A percentile compares a stretch with the other conserved stretches of the same genome.
These are phyloP conservation scores for Eremobia ochroleuca DNA, from an alignment of 2,888 invertebrate species.

Conservation along the genomic window DNA sequence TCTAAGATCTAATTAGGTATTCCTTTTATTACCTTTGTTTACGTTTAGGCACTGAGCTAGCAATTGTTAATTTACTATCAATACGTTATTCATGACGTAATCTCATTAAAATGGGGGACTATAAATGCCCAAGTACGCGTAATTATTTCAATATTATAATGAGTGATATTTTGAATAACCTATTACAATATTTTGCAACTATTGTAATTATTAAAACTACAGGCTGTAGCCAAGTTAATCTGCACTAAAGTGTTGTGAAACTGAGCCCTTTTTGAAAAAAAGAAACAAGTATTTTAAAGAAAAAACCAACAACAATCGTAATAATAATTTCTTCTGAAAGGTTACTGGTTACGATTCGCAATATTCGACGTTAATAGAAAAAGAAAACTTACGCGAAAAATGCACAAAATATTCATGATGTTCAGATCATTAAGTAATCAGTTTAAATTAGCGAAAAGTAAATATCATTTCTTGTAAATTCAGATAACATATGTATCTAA, in stretches of 20 bases:
- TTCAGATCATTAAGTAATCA: constrained; percentile 43
- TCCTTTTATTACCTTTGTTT: constrained; percentile 20
- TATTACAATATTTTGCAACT: not conserved
- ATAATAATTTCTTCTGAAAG: not conserved
- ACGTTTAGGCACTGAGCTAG: not conserved
- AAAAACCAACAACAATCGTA: too few species aligned
- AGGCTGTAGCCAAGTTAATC: not conserved
- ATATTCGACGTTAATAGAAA: constrained; percentile 3
- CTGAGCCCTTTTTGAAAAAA: not conserved
- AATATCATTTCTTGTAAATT: constrained; percentile 46
- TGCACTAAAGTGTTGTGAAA: not conserved
- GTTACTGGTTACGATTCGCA: not conserved
- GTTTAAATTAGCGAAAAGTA: constrained; percentile 20
- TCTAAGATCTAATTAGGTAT: constrained; percentile 8
- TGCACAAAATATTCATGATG: constrained; percentile 30
- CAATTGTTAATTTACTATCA: constrained; percentile 4
- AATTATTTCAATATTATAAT: not conserved
- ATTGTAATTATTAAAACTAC: not conserved
- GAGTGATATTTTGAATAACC: not conserved
- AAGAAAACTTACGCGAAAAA: constrained; percentile 5
- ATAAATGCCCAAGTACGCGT: not conserved
- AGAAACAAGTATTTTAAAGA: not conserved
- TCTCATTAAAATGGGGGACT: not conserved
- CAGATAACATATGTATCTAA: constrained; percentile 6
- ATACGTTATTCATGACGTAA: constrained; percentile 18